Base-by-base conservation (phyloP, 2,113 vertebrate genomes). In the Desmodus rotundus region DNA sequence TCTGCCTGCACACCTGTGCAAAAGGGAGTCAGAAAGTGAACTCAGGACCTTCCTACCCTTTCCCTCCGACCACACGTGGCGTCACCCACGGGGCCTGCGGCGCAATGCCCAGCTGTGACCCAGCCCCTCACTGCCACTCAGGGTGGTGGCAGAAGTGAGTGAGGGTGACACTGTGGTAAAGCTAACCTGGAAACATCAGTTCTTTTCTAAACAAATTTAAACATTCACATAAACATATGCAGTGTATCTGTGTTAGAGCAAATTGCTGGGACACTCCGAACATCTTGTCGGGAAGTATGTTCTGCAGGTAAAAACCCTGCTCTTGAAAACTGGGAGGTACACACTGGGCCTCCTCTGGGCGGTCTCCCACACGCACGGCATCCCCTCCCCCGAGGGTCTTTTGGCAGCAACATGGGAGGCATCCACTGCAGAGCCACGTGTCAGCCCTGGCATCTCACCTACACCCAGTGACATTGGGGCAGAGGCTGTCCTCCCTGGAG, bases 401-500 rank as follows among this genome's bases (percentile, higher is more conserved):
- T 50, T 1, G 16, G 58, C 5, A 54, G 70, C 28, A 11, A 36
- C 22, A 0, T 0, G 19, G 68, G 22, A 73, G 45, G 78, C 13
- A 12, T 20, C 54, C 17, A 11, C 52, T 17, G 5, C 2, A 0
- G 0, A 70, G 41, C 80, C 10, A 47, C 16, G 13, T 2, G 2
- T 41, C 33, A n/a, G 63, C 70, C 13, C 28, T 3, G 15, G 43
- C 5, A 17, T 61, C 45, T 5, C 14, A 1, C 4, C 6, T 54
- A 26, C 12, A 58, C 7, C 33, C 24, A 1, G 24, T 0, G 31
- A 20, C 82, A 54, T 7, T 5, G 5, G 31, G 6, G 28, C 58
- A 72, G 22, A 67, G 38, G 24, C 65, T 36, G 56, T 45, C 54
- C 41, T 85, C 73, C 87, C 61, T 26, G 54, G 36, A 36, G 52